phyloP scores from a whole-genome alignment of 2,888 invertebrate species.

The Platynereis dumerilii region DNA sequence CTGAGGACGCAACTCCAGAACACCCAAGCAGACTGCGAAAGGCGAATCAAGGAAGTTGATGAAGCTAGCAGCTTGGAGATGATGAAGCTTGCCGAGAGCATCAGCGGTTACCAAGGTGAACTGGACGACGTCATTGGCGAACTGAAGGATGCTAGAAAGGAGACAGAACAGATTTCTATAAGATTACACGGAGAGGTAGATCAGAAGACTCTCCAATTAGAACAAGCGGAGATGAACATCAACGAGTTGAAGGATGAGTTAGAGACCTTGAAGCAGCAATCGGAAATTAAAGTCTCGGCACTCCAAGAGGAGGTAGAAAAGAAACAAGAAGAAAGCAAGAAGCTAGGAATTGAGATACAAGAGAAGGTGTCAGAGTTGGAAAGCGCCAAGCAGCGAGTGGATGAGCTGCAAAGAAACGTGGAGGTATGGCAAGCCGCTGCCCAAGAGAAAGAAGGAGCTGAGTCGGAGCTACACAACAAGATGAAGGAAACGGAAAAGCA shows the following conservation, averaged over 20 bases:
- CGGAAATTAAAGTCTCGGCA: background rate
- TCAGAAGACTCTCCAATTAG: constrained; percentile 2
- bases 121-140: constrained; percentile 23
- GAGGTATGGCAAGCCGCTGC: constrained; percentile 17
- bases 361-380: constrained; percentile 27
- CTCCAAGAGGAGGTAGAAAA: constrained; percentile 9
- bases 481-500: constrained; percentile 7
- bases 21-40: constrained; percentile 14
- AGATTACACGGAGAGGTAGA: constrained; percentile 12
- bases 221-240: background rate
- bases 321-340: constrained; percentile 17
- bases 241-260: constrained; percentile 5
- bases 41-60: constrained; percentile 19
- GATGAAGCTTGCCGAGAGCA: constrained; percentile 14
- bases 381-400: constrained; percentile 46
- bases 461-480: constrained; percentile 10
- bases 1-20: constrained; percentile 36
- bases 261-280: background rate
- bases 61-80: constrained; percentile 22
- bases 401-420: constrained; percentile 47
- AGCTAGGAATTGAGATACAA: constrained; percentile 29
- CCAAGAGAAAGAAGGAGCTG: constrained; percentile 21
- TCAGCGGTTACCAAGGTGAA: constrained; percentile 23
- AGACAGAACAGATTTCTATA: constrained; percentile 12
- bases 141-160: constrained; percentile 22